Base-by-base conservation (phyloP, 2,113 vertebrate genomes). In the Melanerpes aurifrons region DNA sequence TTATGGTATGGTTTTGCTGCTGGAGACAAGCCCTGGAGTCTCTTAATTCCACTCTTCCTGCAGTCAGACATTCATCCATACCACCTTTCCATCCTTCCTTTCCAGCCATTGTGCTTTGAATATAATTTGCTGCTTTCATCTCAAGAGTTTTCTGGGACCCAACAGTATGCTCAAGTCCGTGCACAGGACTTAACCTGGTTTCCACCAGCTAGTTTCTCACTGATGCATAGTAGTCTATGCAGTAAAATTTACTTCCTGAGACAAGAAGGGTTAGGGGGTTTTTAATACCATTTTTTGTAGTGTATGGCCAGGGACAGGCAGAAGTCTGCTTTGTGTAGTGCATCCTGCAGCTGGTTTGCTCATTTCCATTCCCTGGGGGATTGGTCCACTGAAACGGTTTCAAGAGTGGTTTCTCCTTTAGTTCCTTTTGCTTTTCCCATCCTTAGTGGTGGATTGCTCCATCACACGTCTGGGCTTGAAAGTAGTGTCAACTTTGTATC, bases 281-380 rank as follows among this genome's bases (percentile, higher is more conserved):
- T 91, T 72, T n/a, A 71, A 54, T 70, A 48, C 31, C 59, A 31
- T 74, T 83, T 15, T 90, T 92, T 91, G 76, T 59, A 75, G 56
- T 32, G 31, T 28, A 40, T 37, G 26, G 69, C 73, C 91, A 73
- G 67, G 73, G 63, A 90, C 73, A 88, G 70, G 91, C 59, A 81
- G 62, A 78, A 66, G 35, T 61, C 50, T 86, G 66, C 61, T 37
- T 58, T 58, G 40, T 50, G 32, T 12, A 54, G 40, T 43, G 58
- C 54, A 31, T 80, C 62, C 82, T 90, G 67, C 79, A 92, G 79
- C 75, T 94, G 57, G 31, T 92, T 91, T 90, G 57, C 66, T 93
- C 35, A 61, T 95, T 90, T 90, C 80, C 50, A 53, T 81, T 87
- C 82, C 73, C 93, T 59, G 54, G 72, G 67, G 73, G 40, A 70